A percentile compares a stretch with the other conserved stretches of the same genome.
Evolutionary conservation across 2,888 invertebrate genomes (phyloP).

Genomic region (Platycnemis pennipes): DNA sequence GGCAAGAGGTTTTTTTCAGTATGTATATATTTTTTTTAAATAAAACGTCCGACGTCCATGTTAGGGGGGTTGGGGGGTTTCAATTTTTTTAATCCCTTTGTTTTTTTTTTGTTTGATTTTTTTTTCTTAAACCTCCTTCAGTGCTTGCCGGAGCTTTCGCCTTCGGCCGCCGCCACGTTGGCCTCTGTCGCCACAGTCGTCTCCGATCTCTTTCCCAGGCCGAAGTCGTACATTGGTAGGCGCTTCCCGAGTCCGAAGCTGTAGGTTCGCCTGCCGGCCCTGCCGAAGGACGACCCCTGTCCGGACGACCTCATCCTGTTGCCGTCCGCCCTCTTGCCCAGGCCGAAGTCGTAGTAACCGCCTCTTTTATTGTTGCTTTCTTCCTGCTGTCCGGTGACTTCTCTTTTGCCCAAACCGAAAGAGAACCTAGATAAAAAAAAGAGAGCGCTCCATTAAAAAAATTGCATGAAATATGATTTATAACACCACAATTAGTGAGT

Average conservation of each 20-base stretch:
- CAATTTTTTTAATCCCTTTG: neutral
- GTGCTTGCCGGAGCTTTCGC: slow-evolving; percentile 41
- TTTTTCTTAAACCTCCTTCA: neutral
- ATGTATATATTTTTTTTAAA: slow-evolving; percentile 24
- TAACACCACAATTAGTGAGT: too few species aligned
- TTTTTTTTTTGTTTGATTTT: neutral
- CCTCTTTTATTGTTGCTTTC: slow-evolving; percentile 70
- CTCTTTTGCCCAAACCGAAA: slow-evolving; percentile 83
- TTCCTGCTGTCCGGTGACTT: slow-evolving; percentile 69
- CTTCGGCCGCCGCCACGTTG: slow-evolving; percentile 6
- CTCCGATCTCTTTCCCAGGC: slow-evolving; percentile 81
- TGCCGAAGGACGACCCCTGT: slow-evolving; percentile 48
- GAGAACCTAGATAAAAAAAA: too few species aligned
- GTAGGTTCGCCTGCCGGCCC: slow-evolving; percentile 76
- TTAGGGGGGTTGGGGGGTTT: too few species aligned
- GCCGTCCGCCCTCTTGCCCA: slow-evolving; percentile 78
- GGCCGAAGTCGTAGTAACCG: slow-evolving; percentile 80
- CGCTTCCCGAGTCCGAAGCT: slow-evolving; percentile 83
- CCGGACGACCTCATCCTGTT: slow-evolving; percentile 42
- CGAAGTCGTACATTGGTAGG: slow-evolving; percentile 80
- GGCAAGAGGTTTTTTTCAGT: slow-evolving; percentile 3
- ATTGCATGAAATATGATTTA: too few species aligned
- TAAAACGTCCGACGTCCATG: slow-evolving; percentile 23
- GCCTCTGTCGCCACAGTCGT: neutral
- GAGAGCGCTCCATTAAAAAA: too few species aligned